phyloP scores from a whole-genome alignment of 2,888 invertebrate species.

The Labia minor region DNA sequence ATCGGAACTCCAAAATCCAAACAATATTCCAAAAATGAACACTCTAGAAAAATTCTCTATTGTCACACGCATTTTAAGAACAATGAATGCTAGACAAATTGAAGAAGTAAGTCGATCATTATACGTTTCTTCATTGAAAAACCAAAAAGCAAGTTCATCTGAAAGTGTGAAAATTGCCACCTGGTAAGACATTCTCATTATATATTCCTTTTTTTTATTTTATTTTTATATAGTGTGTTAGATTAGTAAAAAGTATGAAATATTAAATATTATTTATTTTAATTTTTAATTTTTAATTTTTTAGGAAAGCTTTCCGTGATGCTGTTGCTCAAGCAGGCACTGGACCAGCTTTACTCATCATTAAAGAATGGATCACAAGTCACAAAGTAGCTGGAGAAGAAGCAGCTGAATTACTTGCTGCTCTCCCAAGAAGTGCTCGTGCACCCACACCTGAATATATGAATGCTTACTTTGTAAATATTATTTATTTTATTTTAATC shows the following conservation, averaged over 20 bases:
- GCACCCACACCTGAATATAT: conserved; percentile 54
- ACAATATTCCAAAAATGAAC: conserved; percentile 44
- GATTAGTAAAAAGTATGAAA: too few relatives aligned
- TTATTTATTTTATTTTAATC: neutral
- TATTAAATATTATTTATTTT: too few relatives aligned
- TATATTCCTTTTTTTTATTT: neutral
- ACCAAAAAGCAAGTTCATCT: conserved; percentile 33
- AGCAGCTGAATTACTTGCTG: conserved; percentile 48
- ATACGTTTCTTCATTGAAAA: conserved; percentile 36
- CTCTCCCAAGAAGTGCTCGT: conserved; percentile 43
- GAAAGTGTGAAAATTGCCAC: conserved; percentile 36
- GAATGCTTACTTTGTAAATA: conserved; percentile 45
- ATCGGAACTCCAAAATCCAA: conserved; percentile 46
- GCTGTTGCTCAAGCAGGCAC: conserved; percentile 56
- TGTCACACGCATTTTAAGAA: conserved; percentile 45
- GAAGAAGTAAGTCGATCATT: conserved; percentile 43
- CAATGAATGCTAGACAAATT: conserved; percentile 51
- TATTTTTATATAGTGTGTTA: neutral
- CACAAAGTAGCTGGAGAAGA: conserved; percentile 44
- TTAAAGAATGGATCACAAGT: conserved; percentile 48
- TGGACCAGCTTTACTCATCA: too few relatives aligned
- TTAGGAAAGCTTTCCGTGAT: conserved; percentile 45
- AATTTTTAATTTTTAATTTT: too few relatives aligned
- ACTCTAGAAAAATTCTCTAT: conserved; percentile 54
- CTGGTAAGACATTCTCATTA: conserved; percentile 37